phyloP scores from a whole-genome alignment of 1,140 invertebrate species.

The Ips typographus region DNA sequence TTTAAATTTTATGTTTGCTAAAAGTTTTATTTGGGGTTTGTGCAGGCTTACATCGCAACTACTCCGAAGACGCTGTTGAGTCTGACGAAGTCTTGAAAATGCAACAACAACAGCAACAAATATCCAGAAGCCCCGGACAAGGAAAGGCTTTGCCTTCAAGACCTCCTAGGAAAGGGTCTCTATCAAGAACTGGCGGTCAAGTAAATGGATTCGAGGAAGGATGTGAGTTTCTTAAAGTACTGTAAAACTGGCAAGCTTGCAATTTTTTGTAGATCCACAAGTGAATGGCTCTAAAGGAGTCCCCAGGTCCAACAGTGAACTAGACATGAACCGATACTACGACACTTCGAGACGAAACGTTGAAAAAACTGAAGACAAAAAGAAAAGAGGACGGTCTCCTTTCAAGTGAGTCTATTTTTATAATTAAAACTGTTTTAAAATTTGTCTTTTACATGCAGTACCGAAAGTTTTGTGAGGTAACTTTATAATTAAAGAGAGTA shows the following conservation, averaged over 20 bases:
- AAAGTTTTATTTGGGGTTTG: neutral
- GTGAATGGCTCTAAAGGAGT: slow-evolving; percentile 57
- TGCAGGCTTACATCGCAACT: slow-evolving; percentile 77
- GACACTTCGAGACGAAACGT: slow-evolving; percentile 58
- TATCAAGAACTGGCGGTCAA: slow-evolving; percentile 57
- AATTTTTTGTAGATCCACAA: slow-evolving; percentile 44
- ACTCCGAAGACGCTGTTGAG: slow-evolving; percentile 78
- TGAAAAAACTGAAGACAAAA: slow-evolving; percentile 72
- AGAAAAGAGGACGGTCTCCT: slow-evolving; percentile 83
- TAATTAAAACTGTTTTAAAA: slow-evolving; percentile 17
- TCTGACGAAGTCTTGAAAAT: slow-evolving; percentile 66
- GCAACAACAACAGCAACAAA: slow-evolving; percentile 52
- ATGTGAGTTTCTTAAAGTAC: slow-evolving; percentile 35
- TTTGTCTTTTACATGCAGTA: slow-evolving; percentile 25
- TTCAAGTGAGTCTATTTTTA: slow-evolving; percentile 68
- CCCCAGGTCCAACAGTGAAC: slow-evolving; percentile 72
- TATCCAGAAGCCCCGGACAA: slow-evolving; percentile 45
- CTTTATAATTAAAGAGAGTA: neutral
- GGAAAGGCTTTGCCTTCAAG: slow-evolving; percentile 64
- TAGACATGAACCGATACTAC: slow-evolving; percentile 68
- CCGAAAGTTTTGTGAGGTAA: slow-evolving; percentile 44
- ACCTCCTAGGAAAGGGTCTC: slow-evolving; percentile 73
- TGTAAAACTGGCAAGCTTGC: neutral
- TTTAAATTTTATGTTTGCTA: neutral
- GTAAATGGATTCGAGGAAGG: slow-evolving; percentile 49